These are phyloP conservation scores for Digitonthophagus gazella DNA, from an alignment of 2,888 invertebrate genomes.

Conservation along the genomic window DNA sequence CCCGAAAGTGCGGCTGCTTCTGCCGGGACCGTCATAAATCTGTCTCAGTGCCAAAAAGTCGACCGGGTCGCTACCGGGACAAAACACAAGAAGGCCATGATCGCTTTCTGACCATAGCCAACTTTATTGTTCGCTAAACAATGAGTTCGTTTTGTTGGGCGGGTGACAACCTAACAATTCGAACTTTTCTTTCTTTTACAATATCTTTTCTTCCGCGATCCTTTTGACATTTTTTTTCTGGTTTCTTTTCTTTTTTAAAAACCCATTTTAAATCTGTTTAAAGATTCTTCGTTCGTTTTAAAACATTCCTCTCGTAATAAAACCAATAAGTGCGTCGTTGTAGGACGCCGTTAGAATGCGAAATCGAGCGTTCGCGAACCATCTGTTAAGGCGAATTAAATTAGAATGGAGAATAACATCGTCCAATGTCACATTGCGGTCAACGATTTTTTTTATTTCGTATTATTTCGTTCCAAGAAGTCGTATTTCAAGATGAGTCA, in stretches of 20 bases:
- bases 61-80: neutral
- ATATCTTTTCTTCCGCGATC: neutral
- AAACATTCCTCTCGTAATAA: neutral
- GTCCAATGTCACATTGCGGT: slow-evolving; percentile 14
- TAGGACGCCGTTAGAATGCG: neutral
- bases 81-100: neutral
- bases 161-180: no score
- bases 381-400: slow-evolving; percentile 8
- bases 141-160: neutral
- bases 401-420: slow-evolving; percentile 10
- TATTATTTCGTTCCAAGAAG: neutral
- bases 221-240: neutral
- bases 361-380: neutral
- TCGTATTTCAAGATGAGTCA: neutral
- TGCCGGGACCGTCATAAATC: neutral
- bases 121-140: neutral
- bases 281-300: neutral
- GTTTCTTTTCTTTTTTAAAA: neutral
- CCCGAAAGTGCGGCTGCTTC: no score
- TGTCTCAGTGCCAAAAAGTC: neutral
- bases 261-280: neutral
- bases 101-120: neutral
- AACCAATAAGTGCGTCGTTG: neutral
- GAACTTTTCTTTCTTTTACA: no score
- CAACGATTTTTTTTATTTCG: neutral